These are phyloP conservation scores for Holocentrus rufus DNA, from an alignment of 2,797 vertebrate genomes.

Conservation along the genomic window DNA sequence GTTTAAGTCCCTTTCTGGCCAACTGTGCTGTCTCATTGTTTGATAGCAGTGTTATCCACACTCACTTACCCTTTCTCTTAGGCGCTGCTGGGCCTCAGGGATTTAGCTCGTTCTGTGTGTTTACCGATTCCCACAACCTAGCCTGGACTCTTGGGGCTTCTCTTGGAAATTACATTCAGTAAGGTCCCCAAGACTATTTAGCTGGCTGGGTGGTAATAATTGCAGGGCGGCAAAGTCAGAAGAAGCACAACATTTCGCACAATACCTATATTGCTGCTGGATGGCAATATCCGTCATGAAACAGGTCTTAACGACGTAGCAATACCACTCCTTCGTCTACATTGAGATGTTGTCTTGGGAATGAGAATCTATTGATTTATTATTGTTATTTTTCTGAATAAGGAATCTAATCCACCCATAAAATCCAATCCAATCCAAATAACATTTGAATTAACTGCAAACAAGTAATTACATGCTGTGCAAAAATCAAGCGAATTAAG, in stretches of 20 bases:
- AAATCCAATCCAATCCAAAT: too few relatives aligned
- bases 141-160: constrained; percentile 57
- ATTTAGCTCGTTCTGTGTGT: constrained; percentile 66
- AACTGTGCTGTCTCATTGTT: constrained; percentile 64
- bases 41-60: constrained; percentile 73
- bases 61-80: constrained; percentile 75
- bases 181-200: constrained; percentile 65
- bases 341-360: neutral
- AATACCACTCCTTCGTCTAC: too few relatives aligned
- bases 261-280: neutral
- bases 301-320: neutral
- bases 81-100: constrained; percentile 63
- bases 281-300: neutral
- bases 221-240: constrained; percentile 45
- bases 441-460: too few relatives aligned
- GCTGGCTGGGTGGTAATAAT: constrained; percentile 58
- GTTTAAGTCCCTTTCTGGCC: constrained; percentile 64
- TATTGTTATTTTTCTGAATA: too few relatives aligned
- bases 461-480: too few relatives aligned
- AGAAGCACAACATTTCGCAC: constrained; percentile 31
- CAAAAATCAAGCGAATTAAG: too few relatives aligned
- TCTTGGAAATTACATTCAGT: constrained; percentile 72
- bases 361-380: too few relatives aligned
- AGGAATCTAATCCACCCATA: too few relatives aligned
- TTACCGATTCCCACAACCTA: constrained; percentile 72